phyloP scores from a whole-genome alignment of 2,797 vertebrate species.

The Mico argentatus region DNA sequence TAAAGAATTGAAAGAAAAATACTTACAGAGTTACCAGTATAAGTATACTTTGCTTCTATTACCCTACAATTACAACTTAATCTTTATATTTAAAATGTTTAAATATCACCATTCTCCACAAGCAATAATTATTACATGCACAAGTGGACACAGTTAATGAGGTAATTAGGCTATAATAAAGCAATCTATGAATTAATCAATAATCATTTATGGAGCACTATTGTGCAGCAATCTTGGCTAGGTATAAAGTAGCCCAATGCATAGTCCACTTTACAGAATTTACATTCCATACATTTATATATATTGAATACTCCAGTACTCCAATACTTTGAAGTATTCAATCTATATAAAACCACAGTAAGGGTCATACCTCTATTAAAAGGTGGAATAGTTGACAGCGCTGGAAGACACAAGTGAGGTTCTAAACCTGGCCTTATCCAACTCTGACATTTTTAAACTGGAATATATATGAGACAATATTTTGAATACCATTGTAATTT shows the following conservation, averaged over 20 bases:
- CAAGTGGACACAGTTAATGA: constrained; percentile 55
- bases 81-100: constrained; percentile 41
- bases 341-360: not conserved
- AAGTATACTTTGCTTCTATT: not conserved
- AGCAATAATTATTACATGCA: constrained; percentile 61
- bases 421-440: not conserved
- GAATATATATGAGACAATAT: not conserved
- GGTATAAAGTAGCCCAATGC: not conserved
- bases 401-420: not conserved
- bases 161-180: constrained; percentile 58
- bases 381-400: not conserved
- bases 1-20: not conserved
- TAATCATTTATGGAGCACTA: constrained; percentile 51
- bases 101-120: constrained; percentile 58
- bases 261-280: not conserved
- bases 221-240: not conserved
- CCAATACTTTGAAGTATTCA: not conserved
- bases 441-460: not conserved
- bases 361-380: not conserved
- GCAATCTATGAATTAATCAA: constrained; percentile 57
- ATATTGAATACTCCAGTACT: not conserved
- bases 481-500: not conserved
- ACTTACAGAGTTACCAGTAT: not conserved
- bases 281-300: not conserved
- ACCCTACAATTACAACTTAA: constrained; percentile 26